A percentile compares a stretch with the other conserved stretches of the same genome.
Conservation (phyloP, 1,140 invertebrate species). For the Plectus sambesii region DNA sequence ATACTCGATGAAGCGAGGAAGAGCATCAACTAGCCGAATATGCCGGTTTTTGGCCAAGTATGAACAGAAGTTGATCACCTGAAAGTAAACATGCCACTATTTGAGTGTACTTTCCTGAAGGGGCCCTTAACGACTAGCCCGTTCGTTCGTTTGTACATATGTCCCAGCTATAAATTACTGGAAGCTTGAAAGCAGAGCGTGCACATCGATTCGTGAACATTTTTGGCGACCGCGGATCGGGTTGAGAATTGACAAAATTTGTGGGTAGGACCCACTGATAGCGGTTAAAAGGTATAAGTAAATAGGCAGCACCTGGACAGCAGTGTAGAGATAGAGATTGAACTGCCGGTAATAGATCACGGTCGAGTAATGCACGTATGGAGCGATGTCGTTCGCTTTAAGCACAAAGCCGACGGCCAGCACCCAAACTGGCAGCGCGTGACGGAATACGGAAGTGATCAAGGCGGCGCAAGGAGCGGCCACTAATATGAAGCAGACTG, state of each 20-base stretch:
- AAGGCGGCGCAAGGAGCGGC: constrained; percentile 8
- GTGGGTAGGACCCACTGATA: neutral
- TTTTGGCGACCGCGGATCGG: constrained; percentile 10
- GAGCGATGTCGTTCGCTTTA: constrained; percentile 14
- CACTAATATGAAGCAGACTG: constrained; percentile 13
- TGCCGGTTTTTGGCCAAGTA: constrained; percentile 9
- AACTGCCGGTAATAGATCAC: constrained; percentile 25
- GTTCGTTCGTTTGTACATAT: too few relatives aligned
- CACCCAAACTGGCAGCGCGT: constrained; percentile 15
- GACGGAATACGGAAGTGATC: constrained; percentile 1
- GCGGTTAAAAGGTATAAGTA: neutral
- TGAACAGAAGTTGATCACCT: constrained; percentile 26
- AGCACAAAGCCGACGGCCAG: constrained; percentile 20
- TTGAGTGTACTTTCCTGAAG: too few relatives aligned
- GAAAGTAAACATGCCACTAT: too few relatives aligned
- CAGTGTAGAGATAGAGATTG: constrained; percentile 26
- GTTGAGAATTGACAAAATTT: constrained; percentile 2
- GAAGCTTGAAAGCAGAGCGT: neutral
- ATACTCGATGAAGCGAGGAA: constrained; percentile 18
- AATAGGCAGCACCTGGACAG: constrained; percentile 17
- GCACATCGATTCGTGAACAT: constrained; percentile 1
- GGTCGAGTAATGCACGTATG: constrained; percentile 9
- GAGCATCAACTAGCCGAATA: neutral
- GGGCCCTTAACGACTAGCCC: too few relatives aligned
- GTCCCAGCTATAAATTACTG: too few relatives aligned